These are phyloP conservation scores for Acrobasis consociella DNA, from an alignment of 2,888 invertebrate genomes.

Conservation along the genomic window DNA sequence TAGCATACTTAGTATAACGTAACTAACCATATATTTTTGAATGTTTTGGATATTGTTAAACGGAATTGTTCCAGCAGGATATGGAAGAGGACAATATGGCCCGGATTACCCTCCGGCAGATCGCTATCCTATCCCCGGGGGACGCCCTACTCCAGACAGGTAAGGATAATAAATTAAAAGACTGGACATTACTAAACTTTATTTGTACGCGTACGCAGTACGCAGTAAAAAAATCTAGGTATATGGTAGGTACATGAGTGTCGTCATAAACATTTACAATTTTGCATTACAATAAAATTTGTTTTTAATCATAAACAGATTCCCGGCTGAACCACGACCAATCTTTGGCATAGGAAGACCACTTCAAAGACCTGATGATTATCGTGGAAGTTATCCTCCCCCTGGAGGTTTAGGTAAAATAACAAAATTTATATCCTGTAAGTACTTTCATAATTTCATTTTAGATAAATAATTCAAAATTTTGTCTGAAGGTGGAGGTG, in stretches of 20 bases:
- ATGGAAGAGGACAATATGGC: constrained; percentile 69
- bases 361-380: constrained; percentile 74
- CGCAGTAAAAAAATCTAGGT: too few species aligned
- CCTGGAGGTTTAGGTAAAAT: constrained; percentile 45
- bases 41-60: constrained; percentile 19
- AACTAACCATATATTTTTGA: too few species aligned
- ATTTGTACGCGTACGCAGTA: too few species aligned
- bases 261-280: too few species aligned
- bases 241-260: too few species aligned
- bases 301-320: constrained; percentile 44
- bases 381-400: constrained; percentile 77
- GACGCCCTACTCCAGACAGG: constrained; percentile 76
- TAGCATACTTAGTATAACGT: too few species aligned
- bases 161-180: constrained; percentile 34
- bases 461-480: not conserved
- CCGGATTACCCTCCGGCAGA: constrained; percentile 62
- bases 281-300: too few species aligned
- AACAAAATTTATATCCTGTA: not conserved
- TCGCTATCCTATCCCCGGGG: constrained; percentile 73
- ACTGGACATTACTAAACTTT: not conserved
- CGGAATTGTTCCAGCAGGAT: constrained; percentile 50
- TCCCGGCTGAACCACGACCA: constrained; percentile 71
- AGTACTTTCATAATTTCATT: not conserved
- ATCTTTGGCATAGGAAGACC: constrained; percentile 64
- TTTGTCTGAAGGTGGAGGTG: constrained; percentile 39